Conservation (phyloP, 1,140 invertebrate species). For the Drosophila sturtevanti region DNA sequence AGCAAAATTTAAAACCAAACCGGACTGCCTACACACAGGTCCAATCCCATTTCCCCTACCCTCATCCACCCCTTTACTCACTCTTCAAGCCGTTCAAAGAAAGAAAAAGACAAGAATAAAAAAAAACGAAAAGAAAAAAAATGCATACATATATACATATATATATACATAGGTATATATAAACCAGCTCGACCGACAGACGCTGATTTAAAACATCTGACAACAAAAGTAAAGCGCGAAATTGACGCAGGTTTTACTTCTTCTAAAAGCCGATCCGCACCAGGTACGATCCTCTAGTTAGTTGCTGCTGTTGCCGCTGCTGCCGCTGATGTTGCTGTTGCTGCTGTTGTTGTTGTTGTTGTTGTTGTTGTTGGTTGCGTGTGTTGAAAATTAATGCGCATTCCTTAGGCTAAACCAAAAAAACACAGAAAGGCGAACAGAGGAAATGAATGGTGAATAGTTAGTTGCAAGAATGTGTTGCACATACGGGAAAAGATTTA, state of each 20-base stretch:
- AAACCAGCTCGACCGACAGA: constrained; percentile 41
- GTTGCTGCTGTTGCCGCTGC: too few relatives aligned
- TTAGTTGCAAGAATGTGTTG: constrained; percentile 16
- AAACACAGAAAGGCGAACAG: not conserved
- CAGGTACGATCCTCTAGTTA: constrained; percentile 5
- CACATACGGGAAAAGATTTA: not conserved
- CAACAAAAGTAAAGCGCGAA: constrained; percentile 81
- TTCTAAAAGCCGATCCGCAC: not conserved
- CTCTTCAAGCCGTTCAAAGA: too few relatives aligned
- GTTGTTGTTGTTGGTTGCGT: constrained; percentile 17
- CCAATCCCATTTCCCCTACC: not conserved
- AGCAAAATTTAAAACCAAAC: constrained; percentile 53
- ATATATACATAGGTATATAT: too few relatives aligned
- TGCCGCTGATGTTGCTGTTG: not conserved
- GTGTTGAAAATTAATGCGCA: constrained; percentile 32
- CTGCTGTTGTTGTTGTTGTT: not conserved
- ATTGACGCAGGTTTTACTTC: constrained; percentile 75
- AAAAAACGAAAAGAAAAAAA: too few relatives aligned
- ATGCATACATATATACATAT: too few relatives aligned
- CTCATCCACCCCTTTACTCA: not conserved
- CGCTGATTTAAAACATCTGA: constrained; percentile 80
- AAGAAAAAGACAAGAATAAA: too few relatives aligned
- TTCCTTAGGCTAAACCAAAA: constrained; percentile 9
- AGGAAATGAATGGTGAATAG: constrained; percentile 19
- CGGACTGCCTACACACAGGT: constrained; percentile 67